Evolutionary conservation across 53 echinoderm and acorn worm genomes (phyloP), one percentile per base, ranked within the genome.

Genomic region (Holothuria leucospilota): DNA sequence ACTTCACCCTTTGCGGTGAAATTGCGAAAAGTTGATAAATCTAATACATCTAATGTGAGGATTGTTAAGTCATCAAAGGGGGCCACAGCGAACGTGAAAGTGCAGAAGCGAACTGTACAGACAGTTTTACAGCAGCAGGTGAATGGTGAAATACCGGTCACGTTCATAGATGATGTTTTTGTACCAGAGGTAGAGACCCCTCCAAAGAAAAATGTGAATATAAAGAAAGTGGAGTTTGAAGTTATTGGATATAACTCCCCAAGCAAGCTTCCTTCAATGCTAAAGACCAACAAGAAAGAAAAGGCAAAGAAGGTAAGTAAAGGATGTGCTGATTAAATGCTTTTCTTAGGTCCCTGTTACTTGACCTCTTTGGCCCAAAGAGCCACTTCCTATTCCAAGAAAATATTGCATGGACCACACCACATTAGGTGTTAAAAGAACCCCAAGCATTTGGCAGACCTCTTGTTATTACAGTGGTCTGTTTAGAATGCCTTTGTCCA

Each of bases 201-300:
- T 53, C 69, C 23, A 27, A 42, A 82, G 13, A 27, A 26, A 23
- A 39, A 42, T 8, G 27, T 39, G 20, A 64, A 68, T 16, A 53
- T 90, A 26, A 88, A 74, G 82, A 91, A 86, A 28, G 72, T 85
- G 14, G 91, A 94, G 52, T 87, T 92, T 39, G 94, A 94, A 46
- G 88, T 93, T 71, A 86, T 95, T 13, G 99, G 98, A 6, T 90
- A 82, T 49, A 99, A 99, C 87, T 82, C 95, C 21, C 90, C 89
- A 4, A 72, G 94, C 62, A 91, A 89, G 40, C 92, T 88, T 24
- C 94, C 94, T 13, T 99, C 99, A 20, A 84, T 92, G 25, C 71
- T 94, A 20, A 92, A 84, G 40, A 34, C 20, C 4, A 80, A 26
- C 21, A 59, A 59, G 40, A 80, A 80, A 20, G 12, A 59, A 13